Evolutionary conservation across 2,888 invertebrate genomes (phyloP).

Genomic region (Phalera bucephala): DNA sequence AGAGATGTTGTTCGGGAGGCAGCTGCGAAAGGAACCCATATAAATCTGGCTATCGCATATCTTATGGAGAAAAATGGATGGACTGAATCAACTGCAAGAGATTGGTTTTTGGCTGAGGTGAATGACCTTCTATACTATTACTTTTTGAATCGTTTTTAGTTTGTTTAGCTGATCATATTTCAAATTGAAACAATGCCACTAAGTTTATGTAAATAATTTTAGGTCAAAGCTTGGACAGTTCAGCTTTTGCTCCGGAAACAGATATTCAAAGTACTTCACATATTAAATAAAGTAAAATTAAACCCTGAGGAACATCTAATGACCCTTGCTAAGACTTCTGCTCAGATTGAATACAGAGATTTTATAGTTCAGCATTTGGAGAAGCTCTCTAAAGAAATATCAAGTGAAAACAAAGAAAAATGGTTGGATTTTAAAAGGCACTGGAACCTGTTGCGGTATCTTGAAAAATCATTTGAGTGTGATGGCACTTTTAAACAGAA

Average conservation of each 20-base stretch:
- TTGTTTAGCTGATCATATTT: too few relatives aligned
- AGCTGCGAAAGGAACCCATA: slow-evolving; percentile 86
- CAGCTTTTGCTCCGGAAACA: slow-evolving; percentile 85
- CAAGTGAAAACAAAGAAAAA: slow-evolving; percentile 46
- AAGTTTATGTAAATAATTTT: too few relatives aligned
- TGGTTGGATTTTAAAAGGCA: slow-evolving; percentile 68
- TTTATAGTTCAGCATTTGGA: slow-evolving; percentile 86
- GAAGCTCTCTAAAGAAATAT: slow-evolving; percentile 70
- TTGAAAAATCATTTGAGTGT: slow-evolving; percentile 75
- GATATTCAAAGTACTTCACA: slow-evolving; percentile 85
- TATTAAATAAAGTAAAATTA: slow-evolving; percentile 84
- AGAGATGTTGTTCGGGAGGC: slow-evolving; percentile 87
- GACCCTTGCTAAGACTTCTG: slow-evolving; percentile 82
- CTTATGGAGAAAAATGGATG: slow-evolving; percentile 81
- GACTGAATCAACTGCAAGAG: slow-evolving; percentile 73
- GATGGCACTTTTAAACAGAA: slow-evolving; percentile 77
- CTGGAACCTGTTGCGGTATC: slow-evolving; percentile 68
- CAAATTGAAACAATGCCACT: background rate
- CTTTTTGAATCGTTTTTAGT: too few relatives aligned
- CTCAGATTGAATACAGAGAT: slow-evolving; percentile 83
- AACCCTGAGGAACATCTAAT: slow-evolving; percentile 83
- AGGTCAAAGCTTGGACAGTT: slow-evolving; percentile 85
- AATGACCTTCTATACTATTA: slow-evolving; percentile 21
- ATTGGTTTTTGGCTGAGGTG: slow-evolving; percentile 84
- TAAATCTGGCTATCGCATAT: slow-evolving; percentile 83